These are phyloP conservation scores for Lepidocolaptes lacrymiger DNA, from an alignment of 2,797 vertebrate species.

Conservation along the genomic window DNA sequence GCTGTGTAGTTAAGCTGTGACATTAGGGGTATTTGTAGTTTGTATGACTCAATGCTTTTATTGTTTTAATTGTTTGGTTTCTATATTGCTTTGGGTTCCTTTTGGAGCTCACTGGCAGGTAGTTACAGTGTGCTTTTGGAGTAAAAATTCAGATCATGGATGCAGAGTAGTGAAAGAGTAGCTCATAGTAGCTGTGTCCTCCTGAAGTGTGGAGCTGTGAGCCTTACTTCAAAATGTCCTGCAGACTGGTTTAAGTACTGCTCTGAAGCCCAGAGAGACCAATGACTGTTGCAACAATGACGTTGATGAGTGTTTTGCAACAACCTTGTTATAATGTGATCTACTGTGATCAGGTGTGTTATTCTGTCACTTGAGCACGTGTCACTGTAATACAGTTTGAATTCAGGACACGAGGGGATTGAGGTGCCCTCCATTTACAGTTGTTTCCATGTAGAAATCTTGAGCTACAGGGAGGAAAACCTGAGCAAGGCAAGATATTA, in stretches of 20 bases:
- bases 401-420: slow-evolving; percentile 11
- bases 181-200: not conserved
- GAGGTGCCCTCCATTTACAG: slow-evolving; percentile 43
- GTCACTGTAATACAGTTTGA: slow-evolving; percentile 57
- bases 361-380: slow-evolving; percentile 43
- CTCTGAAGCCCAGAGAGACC: not conserved
- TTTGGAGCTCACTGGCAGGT: not conserved
- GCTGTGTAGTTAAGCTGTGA: not conserved
- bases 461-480: slow-evolving; percentile 17
- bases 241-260: not conserved
- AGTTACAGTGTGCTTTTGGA: not conserved
- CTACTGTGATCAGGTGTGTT: slow-evolving; percentile 20
- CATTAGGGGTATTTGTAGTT: not conserved
- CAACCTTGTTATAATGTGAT: slow-evolving; percentile 33
- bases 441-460: slow-evolving; percentile 51
- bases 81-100: not conserved
- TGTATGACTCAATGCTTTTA: not conserved
- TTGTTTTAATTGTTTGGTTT: not conserved
- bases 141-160: not conserved
- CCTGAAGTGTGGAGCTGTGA: not conserved
- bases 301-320: slow-evolving; percentile 18
- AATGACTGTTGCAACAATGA: not conserved
- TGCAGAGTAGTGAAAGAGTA: not conserved
- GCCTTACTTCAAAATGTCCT: not conserved
- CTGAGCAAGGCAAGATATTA: not conserved